Evolutionary conservation across 1,140 invertebrate genomes (phyloP).

Genomic region (Saccostrea glomerata): DNA sequence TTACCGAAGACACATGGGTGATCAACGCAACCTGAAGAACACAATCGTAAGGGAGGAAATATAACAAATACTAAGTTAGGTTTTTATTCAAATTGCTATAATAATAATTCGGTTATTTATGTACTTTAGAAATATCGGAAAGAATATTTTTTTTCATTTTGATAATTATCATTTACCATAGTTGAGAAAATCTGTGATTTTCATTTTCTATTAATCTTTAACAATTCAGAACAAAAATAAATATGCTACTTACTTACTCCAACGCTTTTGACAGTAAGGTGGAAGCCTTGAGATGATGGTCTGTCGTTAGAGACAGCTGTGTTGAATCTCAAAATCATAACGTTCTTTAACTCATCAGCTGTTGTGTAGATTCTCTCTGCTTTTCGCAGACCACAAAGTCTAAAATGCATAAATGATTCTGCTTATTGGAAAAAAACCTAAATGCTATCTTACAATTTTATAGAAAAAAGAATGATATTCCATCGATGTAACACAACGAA

Average conservation of each 20-base stretch:
- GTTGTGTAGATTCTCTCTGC: slow-evolving; percentile 31
- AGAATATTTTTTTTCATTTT: too few relatives aligned
- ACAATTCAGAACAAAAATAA: neutral
- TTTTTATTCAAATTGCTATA: too few relatives aligned
- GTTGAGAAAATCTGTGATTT: too few relatives aligned
- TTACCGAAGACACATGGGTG: neutral
- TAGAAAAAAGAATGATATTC: too few relatives aligned
- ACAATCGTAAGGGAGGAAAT: neutral
- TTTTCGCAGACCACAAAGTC: slow-evolving; percentile 34
- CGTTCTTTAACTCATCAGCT: slow-evolving; percentile 18
- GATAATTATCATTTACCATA: too few relatives aligned
- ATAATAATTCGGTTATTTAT: too few relatives aligned
- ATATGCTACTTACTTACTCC: slow-evolving; percentile 5
- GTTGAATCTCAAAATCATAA: slow-evolving; percentile 45
- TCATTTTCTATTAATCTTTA: too few relatives aligned
- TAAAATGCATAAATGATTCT: neutral
- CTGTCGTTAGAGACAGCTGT: slow-evolving; percentile 27
- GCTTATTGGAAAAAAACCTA: too few relatives aligned
- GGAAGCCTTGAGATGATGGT: neutral
- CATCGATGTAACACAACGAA: too few relatives aligned
- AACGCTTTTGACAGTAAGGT: slow-evolving; percentile 8
- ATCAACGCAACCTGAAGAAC: neutral
- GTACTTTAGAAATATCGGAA: too few relatives aligned
- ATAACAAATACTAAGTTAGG: too few relatives aligned
- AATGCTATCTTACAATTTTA: too few relatives aligned